These are phyloP conservation scores for Drosophila lini DNA, from an alignment of 1,140 invertebrate species.

Conservation along the genomic window DNA sequence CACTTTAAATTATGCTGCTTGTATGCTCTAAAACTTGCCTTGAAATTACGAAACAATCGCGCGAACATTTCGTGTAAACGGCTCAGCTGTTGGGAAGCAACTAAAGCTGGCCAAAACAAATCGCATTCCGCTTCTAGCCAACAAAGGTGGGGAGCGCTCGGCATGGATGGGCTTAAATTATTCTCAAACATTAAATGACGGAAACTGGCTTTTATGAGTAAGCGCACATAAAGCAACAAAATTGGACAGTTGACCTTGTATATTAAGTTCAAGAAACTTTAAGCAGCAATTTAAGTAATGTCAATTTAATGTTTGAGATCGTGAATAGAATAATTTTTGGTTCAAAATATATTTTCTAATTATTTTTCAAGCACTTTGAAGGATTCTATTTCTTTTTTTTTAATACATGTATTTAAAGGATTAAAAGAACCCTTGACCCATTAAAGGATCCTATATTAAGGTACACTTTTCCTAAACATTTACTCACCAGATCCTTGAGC, in stretches of 20 bases:
- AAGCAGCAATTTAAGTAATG: constrained; percentile 5
- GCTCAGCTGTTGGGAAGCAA: constrained; percentile 59
- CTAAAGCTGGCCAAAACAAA: constrained; percentile 71
- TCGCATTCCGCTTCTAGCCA: constrained; percentile 19
- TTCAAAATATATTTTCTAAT: not conserved
- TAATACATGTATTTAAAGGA: not conserved
- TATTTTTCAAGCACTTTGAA: constrained; percentile 1
- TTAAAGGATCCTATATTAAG: constrained; percentile 2
- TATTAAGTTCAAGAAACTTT: constrained; percentile 37
- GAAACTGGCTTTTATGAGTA: constrained; percentile 45
- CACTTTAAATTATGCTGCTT: not conserved
- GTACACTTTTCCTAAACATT: constrained; percentile 7
- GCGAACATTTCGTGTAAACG: constrained; percentile 62
- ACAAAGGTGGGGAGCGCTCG: constrained; percentile 16
- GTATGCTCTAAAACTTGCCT: constrained; percentile 56
- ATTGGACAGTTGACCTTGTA: constrained; percentile 40
- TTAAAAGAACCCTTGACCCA: too few relatives aligned
- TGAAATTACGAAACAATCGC: constrained; percentile 73
- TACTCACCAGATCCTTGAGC: constrained; percentile 76
- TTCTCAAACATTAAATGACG: constrained; percentile 30
- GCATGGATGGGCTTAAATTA: constrained; percentile 33
- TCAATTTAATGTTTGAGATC: not conserved
- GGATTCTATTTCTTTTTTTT: not conserved
- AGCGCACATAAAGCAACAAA: constrained; percentile 9
- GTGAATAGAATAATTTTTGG: not conserved